phyloP scores from a whole-genome alignment of 2,888 invertebrate genomes.

The Hypomecis punctinalis region DNA sequence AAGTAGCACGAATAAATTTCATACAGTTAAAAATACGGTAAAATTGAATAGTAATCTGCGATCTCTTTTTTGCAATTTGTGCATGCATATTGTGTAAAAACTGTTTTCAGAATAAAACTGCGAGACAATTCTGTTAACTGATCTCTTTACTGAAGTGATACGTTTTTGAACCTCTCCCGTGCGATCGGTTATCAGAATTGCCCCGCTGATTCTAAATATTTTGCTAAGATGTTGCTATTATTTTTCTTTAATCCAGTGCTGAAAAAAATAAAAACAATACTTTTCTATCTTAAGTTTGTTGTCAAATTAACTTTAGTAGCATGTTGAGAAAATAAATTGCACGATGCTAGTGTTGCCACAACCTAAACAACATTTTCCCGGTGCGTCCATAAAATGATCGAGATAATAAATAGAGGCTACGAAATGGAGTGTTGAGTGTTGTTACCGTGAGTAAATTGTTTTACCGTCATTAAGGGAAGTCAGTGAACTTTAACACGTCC shows the following conservation, averaged over 20 bases:
- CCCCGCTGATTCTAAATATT: too few relatives aligned
- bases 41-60: not conserved
- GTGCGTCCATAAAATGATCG: constrained; percentile 1
- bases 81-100: too few relatives aligned
- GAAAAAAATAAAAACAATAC: not conserved
- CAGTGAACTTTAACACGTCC: constrained; percentile 31
- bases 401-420: constrained; percentile 4
- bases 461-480: constrained; percentile 29
- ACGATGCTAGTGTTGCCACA: not conserved
- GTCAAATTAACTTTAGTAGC: too few relatives aligned
- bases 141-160: too few relatives aligned
- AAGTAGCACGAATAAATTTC: constrained; percentile 14
- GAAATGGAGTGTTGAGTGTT: constrained; percentile 12
- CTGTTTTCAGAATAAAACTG: too few relatives aligned
- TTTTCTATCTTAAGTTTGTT: not conserved
- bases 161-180: too few relatives aligned
- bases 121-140: too few relatives aligned
- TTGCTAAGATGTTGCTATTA: too few relatives aligned
- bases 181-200: too few relatives aligned
- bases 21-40: not conserved
- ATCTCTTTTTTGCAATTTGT: too few relatives aligned
- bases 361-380: not conserved
- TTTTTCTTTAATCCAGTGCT: too few relatives aligned
- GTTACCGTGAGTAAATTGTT: constrained; percentile 7
- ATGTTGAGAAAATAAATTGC: too few relatives aligned